Base-by-base conservation (phyloP, 2,113 vertebrate species). In the Steatornis caripensis region DNA sequence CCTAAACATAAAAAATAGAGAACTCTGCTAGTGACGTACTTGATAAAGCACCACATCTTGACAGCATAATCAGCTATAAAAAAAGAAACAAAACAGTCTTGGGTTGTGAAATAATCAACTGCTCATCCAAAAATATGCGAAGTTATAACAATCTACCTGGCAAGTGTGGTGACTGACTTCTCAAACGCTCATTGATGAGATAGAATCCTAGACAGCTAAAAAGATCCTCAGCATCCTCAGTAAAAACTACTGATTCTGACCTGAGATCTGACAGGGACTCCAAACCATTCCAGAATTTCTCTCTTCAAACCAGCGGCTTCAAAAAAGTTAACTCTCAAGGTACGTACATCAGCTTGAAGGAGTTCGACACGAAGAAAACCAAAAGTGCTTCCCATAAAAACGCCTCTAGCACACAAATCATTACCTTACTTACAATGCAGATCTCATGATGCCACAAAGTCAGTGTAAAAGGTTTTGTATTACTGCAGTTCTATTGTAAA, bases 1-100 rank as follows among this genome's bases (percentile, higher is more conserved):
- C 95, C 99, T 99, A 71, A 83, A 65, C 23, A 60, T 41, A n/a
- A 80, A 84, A 58, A 75, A 12, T 18, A 57, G 39, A 84, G 24
- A 46, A 39, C 15, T 57, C 34, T 66, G 74, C 12, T 92, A 87
- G 80, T 0, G 2, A 27, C 9, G 4, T 15, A 27, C 58, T 34
- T 46, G 49, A 54, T n/a, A 84, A 72, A 79, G 48, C 49, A 87
- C 14, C 26, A n/a, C 29, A 45, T 68, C 21, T 43, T 80, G 58
- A 62, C n/a, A 60, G 34, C 2, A 5, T 9, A 34, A 72, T 85
- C 19, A 39, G 36, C 30, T 61, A 45, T 9, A 6, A 27, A 75
- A 53, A 70, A 54, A 30, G 10, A 84, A 89, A 72, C 27, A 49
- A 54, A 83, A 18, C 29, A 65, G 17, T 7, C 58, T 32, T 24